These are phyloP conservation scores for Tympanuchus pallidicinctus DNA, from an alignment of 2,113 vertebrate genomes.

Conservation along the genomic window DNA sequence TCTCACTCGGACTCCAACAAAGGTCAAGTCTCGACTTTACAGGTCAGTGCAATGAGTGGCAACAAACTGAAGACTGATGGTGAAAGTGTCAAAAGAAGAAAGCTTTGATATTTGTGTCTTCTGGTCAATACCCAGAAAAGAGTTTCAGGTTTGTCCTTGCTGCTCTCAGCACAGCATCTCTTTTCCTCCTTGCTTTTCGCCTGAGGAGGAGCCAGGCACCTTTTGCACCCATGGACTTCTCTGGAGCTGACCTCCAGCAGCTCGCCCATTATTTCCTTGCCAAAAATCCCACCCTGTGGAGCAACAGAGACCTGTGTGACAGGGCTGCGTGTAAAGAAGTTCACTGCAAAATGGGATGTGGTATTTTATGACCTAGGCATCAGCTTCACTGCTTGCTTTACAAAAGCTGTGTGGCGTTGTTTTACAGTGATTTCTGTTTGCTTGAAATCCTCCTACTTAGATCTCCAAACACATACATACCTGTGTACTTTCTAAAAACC, in stretches of 20 bases:
- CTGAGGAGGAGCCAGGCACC: accelerated
- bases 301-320: accelerated
- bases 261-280: accelerated
- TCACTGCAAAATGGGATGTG: accelerated
- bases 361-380: background rate
- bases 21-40: slow-evolving; percentile 54
- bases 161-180: background rate
- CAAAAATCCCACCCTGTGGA: background rate
- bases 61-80: background rate
- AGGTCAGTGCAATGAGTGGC: slow-evolving; percentile 43
- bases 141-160: background rate
- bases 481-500: background rate
- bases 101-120: background rate
- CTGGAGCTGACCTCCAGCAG: background rate
- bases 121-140: background rate
- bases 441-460: background rate
- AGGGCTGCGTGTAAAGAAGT: background rate
- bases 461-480: background rate
- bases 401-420: accelerated
- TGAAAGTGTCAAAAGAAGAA: background rate
- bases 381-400: background rate
- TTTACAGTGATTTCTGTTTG: background rate
- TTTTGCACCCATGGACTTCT: background rate
- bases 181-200: background rate
- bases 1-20: slow-evolving; percentile 43